Conservation (phyloP, 1,140 invertebrate species). For the Eumaeus atala region DNA sequence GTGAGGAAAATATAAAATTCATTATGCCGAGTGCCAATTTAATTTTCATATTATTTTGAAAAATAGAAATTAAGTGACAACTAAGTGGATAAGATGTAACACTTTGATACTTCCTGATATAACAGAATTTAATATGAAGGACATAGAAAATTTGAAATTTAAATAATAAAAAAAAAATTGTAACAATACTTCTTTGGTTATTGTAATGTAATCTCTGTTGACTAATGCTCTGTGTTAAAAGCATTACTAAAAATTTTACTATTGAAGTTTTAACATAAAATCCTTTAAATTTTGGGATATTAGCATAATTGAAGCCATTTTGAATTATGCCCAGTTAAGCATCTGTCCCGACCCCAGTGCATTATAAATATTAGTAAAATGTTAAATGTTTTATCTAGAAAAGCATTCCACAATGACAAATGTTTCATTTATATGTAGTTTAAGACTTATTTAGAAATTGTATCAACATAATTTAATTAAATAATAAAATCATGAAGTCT, state of each 20-base stretch:
- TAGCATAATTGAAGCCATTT: neutral
- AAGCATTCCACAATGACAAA: slow-evolving; percentile 55
- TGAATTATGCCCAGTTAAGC: slow-evolving; percentile 17
- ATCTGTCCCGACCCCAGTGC: slow-evolving; percentile 10
- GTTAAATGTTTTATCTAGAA: slow-evolving; percentile 21
- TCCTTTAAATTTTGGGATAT: slow-evolving; percentile 12
- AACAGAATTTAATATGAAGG: too few species aligned
- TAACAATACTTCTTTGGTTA: too few species aligned
- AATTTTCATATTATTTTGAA: slow-evolving; percentile 17
- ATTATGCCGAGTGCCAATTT: slow-evolving; percentile 48
- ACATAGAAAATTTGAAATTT: too few species aligned
- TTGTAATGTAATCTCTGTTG: too few species aligned
- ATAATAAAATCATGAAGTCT: slow-evolving; percentile 3
- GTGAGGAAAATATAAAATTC: slow-evolving; percentile 27
- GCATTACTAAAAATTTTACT: too few species aligned
- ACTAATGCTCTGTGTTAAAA: too few species aligned
- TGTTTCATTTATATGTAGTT: slow-evolving; percentile 23
- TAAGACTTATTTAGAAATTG: neutral
- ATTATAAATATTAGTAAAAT: slow-evolving; percentile 8
- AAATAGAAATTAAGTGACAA: neutral
- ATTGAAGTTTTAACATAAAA: too few species aligned
- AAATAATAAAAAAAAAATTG: too few species aligned
- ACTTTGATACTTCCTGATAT: too few species aligned
- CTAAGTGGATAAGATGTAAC: too few species aligned
- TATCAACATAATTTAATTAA: slow-evolving; percentile 1